Percentiles rank a stretch among this genome's conserved stretches.
phyloP scores from a whole-genome alignment of 2,888 invertebrate species.

The Osedax fenrisi region DNA sequence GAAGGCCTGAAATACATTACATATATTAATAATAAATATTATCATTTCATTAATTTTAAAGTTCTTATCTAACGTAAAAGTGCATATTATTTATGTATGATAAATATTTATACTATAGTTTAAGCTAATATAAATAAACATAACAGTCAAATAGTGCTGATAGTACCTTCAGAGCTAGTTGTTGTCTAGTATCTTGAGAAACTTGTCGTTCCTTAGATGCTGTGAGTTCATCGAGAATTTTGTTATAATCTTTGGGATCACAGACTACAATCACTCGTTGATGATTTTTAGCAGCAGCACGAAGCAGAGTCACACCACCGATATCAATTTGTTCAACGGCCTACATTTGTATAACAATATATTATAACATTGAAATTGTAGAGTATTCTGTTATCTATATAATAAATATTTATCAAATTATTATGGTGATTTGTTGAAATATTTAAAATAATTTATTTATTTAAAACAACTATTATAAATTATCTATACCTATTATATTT shows the following conservation, averaged over 20 bases:
- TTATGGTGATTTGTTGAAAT: no score
- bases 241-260: constrained; percentile 78
- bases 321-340: constrained; percentile 13
- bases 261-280: constrained; percentile 81
- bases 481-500: no score
- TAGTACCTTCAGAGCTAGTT: constrained; percentile 51
- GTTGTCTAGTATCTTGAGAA: constrained; percentile 61
- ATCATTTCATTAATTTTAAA: no score
- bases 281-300: constrained; percentile 95
- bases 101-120: no score
- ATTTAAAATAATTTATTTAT: no score
- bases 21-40: no score
- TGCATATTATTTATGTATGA: no score
- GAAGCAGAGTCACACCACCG: constrained; percentile 72
- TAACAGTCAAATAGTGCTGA: not conserved
- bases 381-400: not conserved
- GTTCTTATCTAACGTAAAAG: no score
- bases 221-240: not conserved
- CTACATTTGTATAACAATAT: not conserved
- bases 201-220: constrained; percentile 59
- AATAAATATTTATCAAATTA: not conserved
- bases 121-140: no score
- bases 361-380: not conserved
- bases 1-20: constrained; percentile 71
- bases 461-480: no score